These are phyloP conservation scores for Mormyrus iriodes DNA, from an alignment of 2,113 vertebrate species.

Conservation along the genomic window DNA sequence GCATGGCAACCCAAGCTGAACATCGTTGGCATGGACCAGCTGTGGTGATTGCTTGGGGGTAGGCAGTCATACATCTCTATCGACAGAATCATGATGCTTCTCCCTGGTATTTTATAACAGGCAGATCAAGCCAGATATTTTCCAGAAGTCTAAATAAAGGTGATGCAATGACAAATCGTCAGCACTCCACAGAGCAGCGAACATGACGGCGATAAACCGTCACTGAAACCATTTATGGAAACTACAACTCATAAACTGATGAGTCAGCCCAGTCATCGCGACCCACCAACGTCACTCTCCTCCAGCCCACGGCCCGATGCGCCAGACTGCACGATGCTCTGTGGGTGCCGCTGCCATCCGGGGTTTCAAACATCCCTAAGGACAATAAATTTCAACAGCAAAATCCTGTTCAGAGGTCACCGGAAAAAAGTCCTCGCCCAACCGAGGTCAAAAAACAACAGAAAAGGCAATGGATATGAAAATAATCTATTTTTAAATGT, in stretches of 20 bases:
- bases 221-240: conserved; percentile 10
- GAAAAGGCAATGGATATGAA: neutral
- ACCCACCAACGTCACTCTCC: neutral
- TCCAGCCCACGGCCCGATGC: neutral
- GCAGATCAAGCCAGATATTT: neutral
- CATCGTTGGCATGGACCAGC: neutral
- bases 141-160: neutral
- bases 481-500: neutral
- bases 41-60: neutral
- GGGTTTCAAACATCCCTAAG: neutral
- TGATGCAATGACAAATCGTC: neutral
- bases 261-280: neutral
- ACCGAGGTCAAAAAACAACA: neutral
- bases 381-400: neutral
- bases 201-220: neutral
- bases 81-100: neutral
- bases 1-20: neutral
- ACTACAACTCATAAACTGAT: neutral
- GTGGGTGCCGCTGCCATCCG: neutral
- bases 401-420: neutral
- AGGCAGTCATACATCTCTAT: neutral
- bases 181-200: neutral
- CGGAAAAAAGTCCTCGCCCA: neutral
- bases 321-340: neutral
- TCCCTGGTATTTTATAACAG: neutral